These are phyloP conservation scores for Drosophila cardini DNA, from an alignment of 1,140 invertebrate species.

Conservation along the genomic window DNA sequence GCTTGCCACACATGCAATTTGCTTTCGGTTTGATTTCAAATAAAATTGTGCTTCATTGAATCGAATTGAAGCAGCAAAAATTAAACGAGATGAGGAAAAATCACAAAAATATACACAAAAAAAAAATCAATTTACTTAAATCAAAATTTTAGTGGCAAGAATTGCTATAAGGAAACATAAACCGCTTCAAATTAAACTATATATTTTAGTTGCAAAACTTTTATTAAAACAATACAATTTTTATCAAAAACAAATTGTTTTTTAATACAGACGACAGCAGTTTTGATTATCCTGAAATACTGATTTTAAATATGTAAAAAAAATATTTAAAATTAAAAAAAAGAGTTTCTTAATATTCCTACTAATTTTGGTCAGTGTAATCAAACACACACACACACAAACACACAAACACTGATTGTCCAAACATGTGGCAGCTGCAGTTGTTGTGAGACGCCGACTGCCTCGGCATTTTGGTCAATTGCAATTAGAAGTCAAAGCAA, in stretches of 20 bases:
- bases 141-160: too few species aligned
- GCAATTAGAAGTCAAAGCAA: slow-evolving; percentile 72
- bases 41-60: slow-evolving; percentile 81
- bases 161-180: too few species aligned
- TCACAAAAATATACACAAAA: slow-evolving; percentile 18
- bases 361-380: too few species aligned
- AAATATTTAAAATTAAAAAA: too few species aligned
- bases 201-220: too few species aligned
- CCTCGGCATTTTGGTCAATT: slow-evolving; percentile 69
- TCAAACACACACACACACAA: slow-evolving; percentile 12
- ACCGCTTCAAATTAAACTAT: too few species aligned
- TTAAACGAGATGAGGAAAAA: slow-evolving; percentile 36
- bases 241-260: too few species aligned
- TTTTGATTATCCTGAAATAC: too few species aligned
- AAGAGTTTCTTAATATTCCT: too few species aligned
- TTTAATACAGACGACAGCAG: too few species aligned
- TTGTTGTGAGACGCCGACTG: slow-evolving; percentile 15
- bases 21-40: slow-evolving; percentile 80
- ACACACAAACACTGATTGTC: not conserved
- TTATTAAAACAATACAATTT: too few species aligned
- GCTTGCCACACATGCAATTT: slow-evolving; percentile 62
- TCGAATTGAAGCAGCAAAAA: slow-evolving; percentile 75
- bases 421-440: slow-evolving; percentile 24
- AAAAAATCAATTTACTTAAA: not conserved
- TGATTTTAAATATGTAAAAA: too few species aligned